Percentiles rank a stretch among this genome's conserved stretches.
phyloP scores from a whole-genome alignment of 2,888 invertebrate species.

The Dexiosoma caninum region DNA sequence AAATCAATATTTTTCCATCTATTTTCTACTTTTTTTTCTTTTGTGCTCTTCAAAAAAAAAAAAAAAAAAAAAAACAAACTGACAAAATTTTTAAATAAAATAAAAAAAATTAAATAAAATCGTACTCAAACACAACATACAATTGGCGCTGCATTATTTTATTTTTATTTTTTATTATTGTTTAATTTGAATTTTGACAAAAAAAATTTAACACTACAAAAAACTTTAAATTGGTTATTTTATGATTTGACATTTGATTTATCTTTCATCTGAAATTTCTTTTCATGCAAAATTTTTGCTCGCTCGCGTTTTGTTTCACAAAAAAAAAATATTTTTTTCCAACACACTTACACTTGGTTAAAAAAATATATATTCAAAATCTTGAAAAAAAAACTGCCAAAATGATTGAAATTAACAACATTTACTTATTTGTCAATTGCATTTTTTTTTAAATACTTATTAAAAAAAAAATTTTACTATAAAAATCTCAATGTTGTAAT shows the following conservation, averaged over 20 bases:
- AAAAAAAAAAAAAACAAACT: conserved; percentile 57
- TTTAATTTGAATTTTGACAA: conserved; percentile 30
- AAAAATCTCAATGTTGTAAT: conserved; percentile 73
- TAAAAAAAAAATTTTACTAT: conserved; percentile 41
- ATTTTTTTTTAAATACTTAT: conserved; percentile 43
- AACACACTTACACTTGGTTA: conserved; percentile 26
- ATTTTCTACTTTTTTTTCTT: conserved; percentile 64
- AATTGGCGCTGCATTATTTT: conserved; percentile 62
- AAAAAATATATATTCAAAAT: conserved; percentile 5
- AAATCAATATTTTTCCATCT: conserved; percentile 65
- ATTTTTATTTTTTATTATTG: conserved; percentile 14
- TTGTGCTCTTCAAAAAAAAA: conserved; percentile 59
- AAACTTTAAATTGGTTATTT: conserved; percentile 46
- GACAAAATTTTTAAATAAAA: conserved; percentile 49
- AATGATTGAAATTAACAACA: conserved; percentile 10
- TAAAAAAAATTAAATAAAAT: conserved; percentile 49
- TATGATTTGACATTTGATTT: conserved; percentile 13
- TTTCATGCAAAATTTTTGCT: conserved; percentile 61
- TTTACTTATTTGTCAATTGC: conserved; percentile 32
- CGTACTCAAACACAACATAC: conserved; percentile 60
- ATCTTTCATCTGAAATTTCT: background rate
- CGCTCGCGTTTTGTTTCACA: conserved; percentile 52
- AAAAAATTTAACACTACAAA: background rate
- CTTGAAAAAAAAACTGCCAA: background rate
- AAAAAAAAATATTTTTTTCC: conserved; percentile 6